Conservation (phyloP, 2,888 invertebrate species). For the Rotaria magnacalcarata region DNA sequence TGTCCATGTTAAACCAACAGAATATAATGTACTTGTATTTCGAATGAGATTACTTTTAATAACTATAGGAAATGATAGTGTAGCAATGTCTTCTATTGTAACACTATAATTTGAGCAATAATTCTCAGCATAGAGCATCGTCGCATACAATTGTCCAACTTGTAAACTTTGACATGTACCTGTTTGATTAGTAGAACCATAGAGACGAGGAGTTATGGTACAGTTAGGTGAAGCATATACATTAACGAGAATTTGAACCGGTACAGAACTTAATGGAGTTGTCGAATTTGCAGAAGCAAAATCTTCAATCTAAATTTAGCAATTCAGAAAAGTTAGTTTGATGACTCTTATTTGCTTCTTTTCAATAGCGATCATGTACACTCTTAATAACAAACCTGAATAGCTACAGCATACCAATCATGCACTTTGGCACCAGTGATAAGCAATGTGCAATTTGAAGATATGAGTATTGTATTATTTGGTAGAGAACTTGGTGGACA, state of each 20-base stretch:
- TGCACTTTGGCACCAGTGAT: neutral
- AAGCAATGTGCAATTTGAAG: neutral
- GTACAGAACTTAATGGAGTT: neutral
- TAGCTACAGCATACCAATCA: slow-evolving; percentile 24
- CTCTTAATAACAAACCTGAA: neutral
- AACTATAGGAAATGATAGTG: neutral
- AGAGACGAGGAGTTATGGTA: neutral
- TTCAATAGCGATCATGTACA: no score
- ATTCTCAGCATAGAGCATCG: neutral
- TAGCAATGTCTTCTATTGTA: neutral
- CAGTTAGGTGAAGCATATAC: neutral
- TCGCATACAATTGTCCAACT: neutral
- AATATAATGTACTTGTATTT: neutral
- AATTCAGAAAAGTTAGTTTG: neutral
- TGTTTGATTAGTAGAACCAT: neutral
- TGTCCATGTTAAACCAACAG: neutral
- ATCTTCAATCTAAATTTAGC: neutral
- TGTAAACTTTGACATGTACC: neutral
- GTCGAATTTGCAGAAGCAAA: neutral
- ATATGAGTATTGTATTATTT: neutral
- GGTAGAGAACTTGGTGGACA: slow-evolving; percentile 3
- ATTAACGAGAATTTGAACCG: neutral
- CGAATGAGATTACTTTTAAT: neutral
- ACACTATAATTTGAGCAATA: neutral
- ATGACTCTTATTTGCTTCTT: no score